A percentile compares a stretch with the other conserved stretches of the same genome.
phyloP scores from a whole-genome alignment of 2,888 invertebrate genomes.

The Octonoba sinensis region DNA sequence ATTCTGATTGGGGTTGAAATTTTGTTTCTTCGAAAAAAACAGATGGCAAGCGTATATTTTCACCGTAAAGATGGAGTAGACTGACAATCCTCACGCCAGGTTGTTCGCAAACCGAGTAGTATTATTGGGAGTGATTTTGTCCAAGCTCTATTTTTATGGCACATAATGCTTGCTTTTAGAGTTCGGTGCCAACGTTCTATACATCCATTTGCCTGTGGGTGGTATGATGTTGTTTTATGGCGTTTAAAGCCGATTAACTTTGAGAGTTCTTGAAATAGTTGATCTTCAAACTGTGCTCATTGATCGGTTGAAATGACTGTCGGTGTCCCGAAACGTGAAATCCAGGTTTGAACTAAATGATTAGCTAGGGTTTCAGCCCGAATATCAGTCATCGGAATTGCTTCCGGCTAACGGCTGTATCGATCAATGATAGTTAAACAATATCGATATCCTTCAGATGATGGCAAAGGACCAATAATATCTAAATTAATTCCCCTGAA shows the following conservation, averaged over 20 bases:
- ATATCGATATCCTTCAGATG: too few species aligned
- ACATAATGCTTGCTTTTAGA: background rate
- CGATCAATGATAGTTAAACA: too few species aligned
- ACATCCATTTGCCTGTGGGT: background rate
- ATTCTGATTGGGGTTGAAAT: background rate
- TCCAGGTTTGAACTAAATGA: background rate
- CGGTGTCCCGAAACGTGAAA: background rate
- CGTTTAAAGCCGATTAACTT: background rate
- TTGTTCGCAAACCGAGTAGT: background rate
- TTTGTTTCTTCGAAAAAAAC: background rate
- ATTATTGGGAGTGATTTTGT: background rate
- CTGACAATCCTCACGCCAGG: background rate
- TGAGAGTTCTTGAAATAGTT: constrained; percentile 7
- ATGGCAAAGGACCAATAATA: too few species aligned
- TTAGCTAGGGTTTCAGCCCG: too few species aligned
- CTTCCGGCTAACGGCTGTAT: too few species aligned
- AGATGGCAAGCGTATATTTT: background rate
- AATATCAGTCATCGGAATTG: too few species aligned
- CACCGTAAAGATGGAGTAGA: background rate
- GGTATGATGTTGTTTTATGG: constrained; percentile 1
- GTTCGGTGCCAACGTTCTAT: background rate
- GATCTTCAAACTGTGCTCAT: background rate
- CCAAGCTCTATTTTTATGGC: background rate
- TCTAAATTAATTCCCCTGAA: too few species aligned
- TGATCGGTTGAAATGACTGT: too few species aligned